Evolutionary conservation across 2,113 vertebrate genomes (phyloP).

Genomic region (Seriola rivoliana): DNA sequence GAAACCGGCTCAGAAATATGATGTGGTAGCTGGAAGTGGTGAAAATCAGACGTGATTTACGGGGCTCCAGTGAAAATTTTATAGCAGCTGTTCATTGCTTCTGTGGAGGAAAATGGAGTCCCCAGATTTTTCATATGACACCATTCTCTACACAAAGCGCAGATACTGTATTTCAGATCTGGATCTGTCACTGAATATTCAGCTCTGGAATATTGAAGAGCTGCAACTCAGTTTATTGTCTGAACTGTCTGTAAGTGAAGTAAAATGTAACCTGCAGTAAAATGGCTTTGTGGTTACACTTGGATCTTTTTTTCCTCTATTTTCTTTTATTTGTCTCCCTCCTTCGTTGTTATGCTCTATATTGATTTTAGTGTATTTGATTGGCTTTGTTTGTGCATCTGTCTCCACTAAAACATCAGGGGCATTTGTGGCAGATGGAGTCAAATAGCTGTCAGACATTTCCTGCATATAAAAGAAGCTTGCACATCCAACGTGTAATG

Average conservation of each 20-base stretch:
- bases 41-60: constrained; percentile 17
- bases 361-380: constrained; percentile 7
- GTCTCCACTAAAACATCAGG: constrained; percentile 8
- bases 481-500: background rate
- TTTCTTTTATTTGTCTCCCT: constrained; percentile 5
- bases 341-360: background rate
- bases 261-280: constrained; percentile 43
- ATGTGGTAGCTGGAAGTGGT: background rate
- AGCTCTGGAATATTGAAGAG: background rate
- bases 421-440: background rate
- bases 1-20: constrained; percentile 11
- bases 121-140: constrained; percentile 9
- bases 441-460: constrained; percentile 15
- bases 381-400: constrained; percentile 9
- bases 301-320: background rate
- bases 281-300: background rate
- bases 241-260: constrained; percentile 12
- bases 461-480: background rate
- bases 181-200: constrained; percentile 31
- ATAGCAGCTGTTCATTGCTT: constrained; percentile 11
- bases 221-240: constrained; percentile 23
- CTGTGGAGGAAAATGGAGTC: constrained; percentile 2
- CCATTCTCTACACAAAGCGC: background rate
- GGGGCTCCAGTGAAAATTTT: background rate
- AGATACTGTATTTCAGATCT: background rate